phyloP scores from a whole-genome alignment of 64 coral and sea anemone species.

The Actinia tenebrosa region DNA sequence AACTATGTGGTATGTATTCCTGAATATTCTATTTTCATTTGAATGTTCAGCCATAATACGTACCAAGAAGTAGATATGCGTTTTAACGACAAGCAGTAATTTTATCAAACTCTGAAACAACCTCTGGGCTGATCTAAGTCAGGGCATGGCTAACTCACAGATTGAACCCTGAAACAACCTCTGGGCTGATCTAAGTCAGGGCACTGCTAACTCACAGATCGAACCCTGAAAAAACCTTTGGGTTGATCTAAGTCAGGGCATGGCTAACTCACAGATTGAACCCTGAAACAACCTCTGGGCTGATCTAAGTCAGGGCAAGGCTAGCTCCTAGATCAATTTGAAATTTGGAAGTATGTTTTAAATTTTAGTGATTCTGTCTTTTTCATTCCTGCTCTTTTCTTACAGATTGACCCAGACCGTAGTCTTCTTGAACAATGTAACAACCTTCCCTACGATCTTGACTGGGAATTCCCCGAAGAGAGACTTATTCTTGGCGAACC shows the following conservation, averaged over 20 bases:
- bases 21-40: not conserved
- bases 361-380: not conserved
- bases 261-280: not conserved
- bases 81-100: too few species aligned
- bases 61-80: too few species aligned
- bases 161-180: not conserved
- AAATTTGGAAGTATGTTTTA: not conserved
- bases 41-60: too few species aligned
- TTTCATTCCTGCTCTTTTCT: not conserved
- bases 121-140: not conserved
- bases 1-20: conserved; percentile 61
- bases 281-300: not conserved
- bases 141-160: not conserved
- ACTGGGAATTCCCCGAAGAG: conserved; percentile 57
- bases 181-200: not conserved
- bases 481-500: conserved; percentile 41
- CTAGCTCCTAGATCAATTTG: too few species aligned
- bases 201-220: not conserved
- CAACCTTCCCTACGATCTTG: conserved; percentile 39
- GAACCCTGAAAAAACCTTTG: not conserved
- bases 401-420: conserved; percentile 41
- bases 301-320: not conserved
- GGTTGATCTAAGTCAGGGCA: not conserved
- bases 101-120: not conserved
- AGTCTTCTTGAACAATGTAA: conserved; percentile 37